A percentile compares a stretch with the other conserved stretches of the same genome.
Conservation (phyloP, 2,888 invertebrate genomes). For the Biston stratarius region DNA sequence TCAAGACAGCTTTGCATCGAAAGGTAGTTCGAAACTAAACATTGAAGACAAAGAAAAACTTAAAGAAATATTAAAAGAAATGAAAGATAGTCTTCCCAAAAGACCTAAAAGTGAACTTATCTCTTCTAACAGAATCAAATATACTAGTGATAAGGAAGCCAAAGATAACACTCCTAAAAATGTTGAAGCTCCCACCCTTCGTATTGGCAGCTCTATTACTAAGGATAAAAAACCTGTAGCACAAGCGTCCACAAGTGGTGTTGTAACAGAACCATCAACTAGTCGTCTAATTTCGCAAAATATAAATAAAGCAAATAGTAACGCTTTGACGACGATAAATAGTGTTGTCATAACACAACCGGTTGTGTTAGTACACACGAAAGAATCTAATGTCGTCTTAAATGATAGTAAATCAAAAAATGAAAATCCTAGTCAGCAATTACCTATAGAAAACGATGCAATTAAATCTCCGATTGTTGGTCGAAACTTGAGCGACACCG, state of each 20-base stretch:
- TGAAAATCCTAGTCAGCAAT: slow-evolving; percentile 12
- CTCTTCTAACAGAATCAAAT: slow-evolving; percentile 23
- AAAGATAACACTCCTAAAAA: slow-evolving; percentile 36
- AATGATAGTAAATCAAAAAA: slow-evolving; percentile 29
- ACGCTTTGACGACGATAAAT: slow-evolving; percentile 41
- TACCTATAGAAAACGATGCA: slow-evolving; percentile 9
- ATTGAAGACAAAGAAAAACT: slow-evolving; percentile 86
- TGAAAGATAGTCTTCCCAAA: slow-evolving; percentile 91
- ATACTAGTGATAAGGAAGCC: slow-evolving; percentile 32
- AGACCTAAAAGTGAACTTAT: slow-evolving; percentile 73
- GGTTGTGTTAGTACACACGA: slow-evolving; percentile 51
- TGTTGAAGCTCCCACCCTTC: slow-evolving; percentile 72
- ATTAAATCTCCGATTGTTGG: background rate
- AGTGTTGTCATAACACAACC: slow-evolving; percentile 53
- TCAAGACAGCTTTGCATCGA: slow-evolving; percentile 18
- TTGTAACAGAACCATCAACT: slow-evolving; percentile 18
- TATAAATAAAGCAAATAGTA: slow-evolving; percentile 14
- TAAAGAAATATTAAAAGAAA: slow-evolving; percentile 91
- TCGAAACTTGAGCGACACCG: slow-evolving; percentile 10
- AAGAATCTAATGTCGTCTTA: slow-evolving; percentile 43
- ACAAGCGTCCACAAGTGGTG: slow-evolving; percentile 16
- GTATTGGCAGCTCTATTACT: slow-evolving; percentile 61
- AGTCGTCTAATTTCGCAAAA: slow-evolving; percentile 5
- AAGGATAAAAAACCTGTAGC: slow-evolving; percentile 25
- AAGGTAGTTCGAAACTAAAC: slow-evolving; percentile 40